phyloP scores from a whole-genome alignment of 2,888 invertebrate genomes.

The Coremacera marginata region DNA sequence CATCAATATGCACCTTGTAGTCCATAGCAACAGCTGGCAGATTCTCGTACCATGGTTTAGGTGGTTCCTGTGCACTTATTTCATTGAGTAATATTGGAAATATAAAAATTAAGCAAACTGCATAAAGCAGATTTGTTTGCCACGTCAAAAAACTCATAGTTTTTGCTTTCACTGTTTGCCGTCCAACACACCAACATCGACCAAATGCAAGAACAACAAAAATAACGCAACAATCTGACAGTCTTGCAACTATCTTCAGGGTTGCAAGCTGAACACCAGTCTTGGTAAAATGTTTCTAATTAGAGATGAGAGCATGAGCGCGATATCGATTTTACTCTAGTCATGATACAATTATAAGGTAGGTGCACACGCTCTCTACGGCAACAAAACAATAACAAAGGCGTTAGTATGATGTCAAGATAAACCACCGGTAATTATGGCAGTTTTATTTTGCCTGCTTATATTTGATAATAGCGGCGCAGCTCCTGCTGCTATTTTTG shows the following conservation, averaged over 20 bases:
- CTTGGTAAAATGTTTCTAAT: no score
- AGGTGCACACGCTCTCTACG: no score
- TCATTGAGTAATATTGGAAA: slow-evolving; percentile 51
- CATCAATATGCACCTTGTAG: slow-evolving; percentile 94
- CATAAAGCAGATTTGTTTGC: slow-evolving; percentile 56
- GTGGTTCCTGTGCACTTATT: slow-evolving; percentile 67
- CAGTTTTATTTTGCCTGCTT: no score
- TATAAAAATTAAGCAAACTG: slow-evolving; percentile 52
- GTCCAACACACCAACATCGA: neutral
- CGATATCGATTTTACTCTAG: no score
- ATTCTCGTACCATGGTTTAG: slow-evolving; percentile 86
- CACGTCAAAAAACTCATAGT: slow-evolving; percentile 63
- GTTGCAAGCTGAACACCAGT: neutral
- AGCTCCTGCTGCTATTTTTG: no score
- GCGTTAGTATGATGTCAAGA: no score
- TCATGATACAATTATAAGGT: no score
- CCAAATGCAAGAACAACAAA: slow-evolving; percentile 23
- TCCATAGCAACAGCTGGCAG: slow-evolving; percentile 95
- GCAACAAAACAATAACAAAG: no score
- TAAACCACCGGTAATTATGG: no score
- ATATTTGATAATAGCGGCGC: no score
- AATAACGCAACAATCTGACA: slow-evolving; percentile 8
- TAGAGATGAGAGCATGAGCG: no score
- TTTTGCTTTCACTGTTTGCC: slow-evolving; percentile 44
- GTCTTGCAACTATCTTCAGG: neutral